These are phyloP conservation scores for Clanis bilineata DNA, from an alignment of 2,888 invertebrate species.

Conservation along the genomic window DNA sequence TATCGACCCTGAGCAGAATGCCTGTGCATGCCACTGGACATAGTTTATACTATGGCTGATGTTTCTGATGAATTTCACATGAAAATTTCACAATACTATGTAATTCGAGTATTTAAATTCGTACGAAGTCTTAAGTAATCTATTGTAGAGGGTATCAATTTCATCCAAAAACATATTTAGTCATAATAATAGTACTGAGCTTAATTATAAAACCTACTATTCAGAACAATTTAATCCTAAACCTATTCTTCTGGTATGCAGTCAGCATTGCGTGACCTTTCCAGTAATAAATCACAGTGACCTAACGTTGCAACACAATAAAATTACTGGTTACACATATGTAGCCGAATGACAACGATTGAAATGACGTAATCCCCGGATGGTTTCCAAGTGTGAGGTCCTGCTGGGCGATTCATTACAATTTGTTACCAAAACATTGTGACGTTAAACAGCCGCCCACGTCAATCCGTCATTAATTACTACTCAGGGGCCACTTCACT, in stretches of 20 bases:
- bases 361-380: slow-evolving; percentile 60
- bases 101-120: background rate
- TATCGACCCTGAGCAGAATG: too few relatives aligned
- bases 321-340: background rate
- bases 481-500: slow-evolving; percentile 64
- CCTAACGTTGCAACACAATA: background rate
- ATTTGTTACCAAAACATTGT: slow-evolving; percentile 76
- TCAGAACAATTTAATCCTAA: too few relatives aligned
- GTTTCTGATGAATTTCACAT: too few relatives aligned
- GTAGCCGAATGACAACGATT: slow-evolving; percentile 18
- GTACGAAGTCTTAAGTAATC: too few relatives aligned
- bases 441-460: slow-evolving; percentile 67
- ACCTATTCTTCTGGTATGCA: too few relatives aligned
- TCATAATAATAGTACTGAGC: too few relatives aligned
- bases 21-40: too few relatives aligned
- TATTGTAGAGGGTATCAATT: too few relatives aligned
- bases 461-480: slow-evolving; percentile 74
- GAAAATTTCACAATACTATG: background rate
- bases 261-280: background rate
- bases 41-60: too few relatives aligned
- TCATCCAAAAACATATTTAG: too few relatives aligned
- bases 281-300: background rate
- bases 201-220: too few relatives aligned
- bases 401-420: slow-evolving; percentile 66
- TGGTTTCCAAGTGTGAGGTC: slow-evolving; percentile 74